Evolutionary conservation across 2,888 invertebrate genomes (phyloP), one percentile per base, ranked within the genome.

Genomic region (Synergus laeviventris): DNA sequence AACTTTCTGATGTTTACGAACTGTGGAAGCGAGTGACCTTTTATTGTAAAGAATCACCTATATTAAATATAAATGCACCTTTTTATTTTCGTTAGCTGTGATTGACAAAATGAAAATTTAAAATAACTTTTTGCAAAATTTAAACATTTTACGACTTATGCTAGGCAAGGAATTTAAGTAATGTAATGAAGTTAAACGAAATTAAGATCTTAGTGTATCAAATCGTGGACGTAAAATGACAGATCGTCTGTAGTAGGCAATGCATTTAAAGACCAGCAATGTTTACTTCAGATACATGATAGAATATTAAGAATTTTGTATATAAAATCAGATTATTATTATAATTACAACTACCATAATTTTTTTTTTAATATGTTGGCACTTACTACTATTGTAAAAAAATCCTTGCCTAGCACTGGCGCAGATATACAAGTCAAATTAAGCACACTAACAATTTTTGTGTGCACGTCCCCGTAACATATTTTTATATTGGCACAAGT

Each of bases 371-470:
- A n/a, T n/a, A 56, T 18, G n/a, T 11, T 56, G 8, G 18, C 11
- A 9, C 21, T 56, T 11, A 56, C 18, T 21, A 18, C 18, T 18
- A 12, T 3, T 21, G 18, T 56, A 7, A 9, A 45, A 36, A 49
- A 31, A 45, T 70, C 31, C 45, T 70, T 70, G 45, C 45, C 45
- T 24, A 49, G 49, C 70, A 49, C 31, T 49, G 24, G 49, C 70
- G n/a, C 70, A 70, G 45, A 45, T n/a, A 70, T 36, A 70, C n/a
- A 70, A 45, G 70, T 70, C 31, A 49, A 49, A 45, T 16, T 12
- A 70, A 49, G 16, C 45, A 49, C 70, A 70, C 45, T 70, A 24
- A 70, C 36, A 49, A 31, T 31, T 49, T 49, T 9, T 45, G 45
- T 49, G 31, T 70, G 70, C 70, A 49, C 21, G 45, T 70, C 11